Base-by-base conservation (phyloP, 1,140 invertebrate genomes). In the Ceratosolen solmsi region DNA sequence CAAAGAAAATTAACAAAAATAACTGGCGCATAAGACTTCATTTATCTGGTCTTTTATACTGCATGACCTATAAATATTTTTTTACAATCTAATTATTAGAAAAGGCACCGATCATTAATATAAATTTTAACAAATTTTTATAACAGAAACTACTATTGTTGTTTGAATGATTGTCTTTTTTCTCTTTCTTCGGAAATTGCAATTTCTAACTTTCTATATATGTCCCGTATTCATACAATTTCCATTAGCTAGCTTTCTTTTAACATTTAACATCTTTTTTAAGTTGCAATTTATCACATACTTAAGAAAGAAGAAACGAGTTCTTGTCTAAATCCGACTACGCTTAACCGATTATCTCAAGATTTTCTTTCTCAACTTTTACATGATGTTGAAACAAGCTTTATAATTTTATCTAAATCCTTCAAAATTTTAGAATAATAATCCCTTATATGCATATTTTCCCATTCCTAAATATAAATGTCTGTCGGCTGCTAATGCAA, bases 51-150 rank as follows among this genome's bases (percentile, higher is more conserved):
- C 9, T 38, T 68, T 68, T n/a, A 38, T 68, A n/a, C 22, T 38
- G 63, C 15, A 38, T 68, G 33, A 68, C 20, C 33, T 68, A 68
- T 68, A 68, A 33, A 68, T 68, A 68, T 68, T 38, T 68, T n/a
- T 63, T 68, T 68, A 68, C 22, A 68, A 68, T 68, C 63, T 68
- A 68, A 68, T 68, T 2, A 68, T 68, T 68, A 17, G 63, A 68
- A 68, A 68, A 68, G 63, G 63, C 63, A 68, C 63, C 63, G 33
- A 68, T 68, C 20, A 38, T 68, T 0, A 68, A 68, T 68, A 68
- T 68, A 68, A 68, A 38, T 68, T 68, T 68, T 68, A 68, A 68
- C 63, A 68, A 8, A 68, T 68, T 68, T 68, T 68, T 38, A 68
- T 68, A 68, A 68, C 63, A 68, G 38, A 68, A 68, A 68, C 33